Conservation (phyloP, 2,888 invertebrate species). For the Phasia obesa region DNA sequence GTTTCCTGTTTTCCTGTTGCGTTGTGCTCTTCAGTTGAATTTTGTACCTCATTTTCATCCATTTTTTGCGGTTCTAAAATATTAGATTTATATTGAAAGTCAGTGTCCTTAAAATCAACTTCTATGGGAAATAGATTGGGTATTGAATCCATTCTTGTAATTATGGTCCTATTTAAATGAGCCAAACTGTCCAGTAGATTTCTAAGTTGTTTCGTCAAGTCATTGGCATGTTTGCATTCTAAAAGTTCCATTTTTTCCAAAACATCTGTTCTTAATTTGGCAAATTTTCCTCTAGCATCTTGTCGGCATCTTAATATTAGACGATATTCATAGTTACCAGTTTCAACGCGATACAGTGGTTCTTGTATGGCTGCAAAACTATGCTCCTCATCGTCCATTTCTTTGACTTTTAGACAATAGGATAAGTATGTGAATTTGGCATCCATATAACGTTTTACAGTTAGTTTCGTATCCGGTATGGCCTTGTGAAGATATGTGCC, state of each 20-base stretch:
- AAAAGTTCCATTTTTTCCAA: constrained; percentile 97
- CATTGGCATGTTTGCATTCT: constrained; percentile 99
- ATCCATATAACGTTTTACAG: constrained; percentile 98
- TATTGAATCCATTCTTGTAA: constrained; percentile 89
- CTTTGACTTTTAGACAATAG: constrained; percentile 99
- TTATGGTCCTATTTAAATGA: constrained; percentile 87
- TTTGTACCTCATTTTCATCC: constrained; percentile 78
- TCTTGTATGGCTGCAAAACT: constrained; percentile 96
- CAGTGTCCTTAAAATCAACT: constrained; percentile 95
- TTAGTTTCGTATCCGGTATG: constrained; percentile 98
- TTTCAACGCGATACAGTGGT: constrained; percentile 98
- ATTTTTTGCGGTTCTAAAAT: constrained; percentile 79
- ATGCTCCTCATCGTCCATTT: constrained; percentile 99
- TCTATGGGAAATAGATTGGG: constrained; percentile 95
- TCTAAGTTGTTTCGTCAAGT: constrained; percentile 93
- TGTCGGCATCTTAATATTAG: constrained; percentile 97
- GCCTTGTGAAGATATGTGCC: constrained; percentile 98
- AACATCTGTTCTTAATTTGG: constrained; percentile 93
- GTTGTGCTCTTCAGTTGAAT: constrained; percentile 28
- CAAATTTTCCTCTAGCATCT: constrained; percentile 93
- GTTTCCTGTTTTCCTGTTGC: background rate
- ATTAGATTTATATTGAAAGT: constrained; percentile 91
- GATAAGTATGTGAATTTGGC: constrained; percentile 99
- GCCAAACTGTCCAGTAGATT: constrained; percentile 93
- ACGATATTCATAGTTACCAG: constrained; percentile 99